These are phyloP conservation scores for Drosophila insularis DNA, from an alignment of 1,140 invertebrate genomes.

Conservation along the genomic window DNA sequence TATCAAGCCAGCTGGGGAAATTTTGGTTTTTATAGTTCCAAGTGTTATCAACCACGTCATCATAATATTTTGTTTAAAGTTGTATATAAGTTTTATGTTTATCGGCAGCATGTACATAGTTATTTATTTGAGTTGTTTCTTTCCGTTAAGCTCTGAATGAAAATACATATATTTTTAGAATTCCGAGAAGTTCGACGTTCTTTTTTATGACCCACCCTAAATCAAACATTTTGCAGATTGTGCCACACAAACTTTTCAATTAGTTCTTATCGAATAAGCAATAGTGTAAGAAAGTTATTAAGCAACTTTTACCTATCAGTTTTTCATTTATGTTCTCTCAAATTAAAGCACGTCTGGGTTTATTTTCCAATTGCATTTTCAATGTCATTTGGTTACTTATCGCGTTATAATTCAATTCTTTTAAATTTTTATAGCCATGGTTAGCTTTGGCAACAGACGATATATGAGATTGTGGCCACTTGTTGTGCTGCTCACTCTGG, in stretches of 20 bases:
- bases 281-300: background rate
- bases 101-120: background rate
- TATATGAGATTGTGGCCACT: constrained; percentile 25
- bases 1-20: background rate
- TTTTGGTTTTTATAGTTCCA: background rate
- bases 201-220: background rate
- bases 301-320: background rate
- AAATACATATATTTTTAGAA: no score
- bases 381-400: background rate
- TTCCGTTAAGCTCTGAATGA: background rate
- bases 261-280: background rate
- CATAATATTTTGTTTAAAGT: background rate
- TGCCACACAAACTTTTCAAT: background rate
- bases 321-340: background rate
- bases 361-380: background rate
- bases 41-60: background rate
- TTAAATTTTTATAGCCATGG: constrained; percentile 1
- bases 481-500: constrained; percentile 25
- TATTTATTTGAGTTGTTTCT: background rate
- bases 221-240: background rate
- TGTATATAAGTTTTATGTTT: background rate
- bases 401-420: background rate
- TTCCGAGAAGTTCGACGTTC: no score
- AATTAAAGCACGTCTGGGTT: background rate
- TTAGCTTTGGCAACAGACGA: constrained; percentile 15